Evolutionary conservation across 2,888 invertebrate species (phyloP), one percentile per base, ranked within the genome.

Genomic region (Drosophila barbarae): DNA sequence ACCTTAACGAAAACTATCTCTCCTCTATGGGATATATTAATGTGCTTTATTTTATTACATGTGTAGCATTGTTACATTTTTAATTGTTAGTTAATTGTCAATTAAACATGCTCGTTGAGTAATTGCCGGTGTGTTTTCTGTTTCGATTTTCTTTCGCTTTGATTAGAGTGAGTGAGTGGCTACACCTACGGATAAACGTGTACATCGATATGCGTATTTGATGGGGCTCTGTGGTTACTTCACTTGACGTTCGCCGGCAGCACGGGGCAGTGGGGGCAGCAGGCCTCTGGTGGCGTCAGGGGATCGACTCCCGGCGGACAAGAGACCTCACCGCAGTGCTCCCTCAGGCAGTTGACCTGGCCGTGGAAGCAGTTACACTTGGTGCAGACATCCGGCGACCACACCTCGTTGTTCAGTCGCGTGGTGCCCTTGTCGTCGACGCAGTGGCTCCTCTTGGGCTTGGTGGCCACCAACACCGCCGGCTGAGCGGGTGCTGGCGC

Each of bases 341-440:
- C 87, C 52, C 87, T 88, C 64, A 89, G 87, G 63, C 91, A 91
- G 35, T 89, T 90, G 6, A 91, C 87, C 74, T 90, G 90, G 15
- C 87, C 88, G 58, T 88, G 89, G 85, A 90, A 88, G 68, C 91
- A 91, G 67, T 88, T 87, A 72, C 91, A 91, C 60, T 88, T 88
- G 47, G 90, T 91, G 76, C 91, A 91, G 30, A 87, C 87, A 72
- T 91, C 90, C 59, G 87, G 87, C 7, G 87, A 79, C 91, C 91
- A 91, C 39, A 87, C 84, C 74, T 91, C 91, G 60, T 90, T 90
- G 74, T 90, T 89, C 47, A 89, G 76, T 38, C 91, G 87, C 47
- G 88, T 87, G 38, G 84, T 88, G 18, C 90, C 90, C 8, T 85
- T 88, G 36, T 87, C 86, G 71, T 90, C 90, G 41, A 89, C 87